A percentile compares a stretch with the other conserved stretches of the same genome.
phyloP scores from a whole-genome alignment of 30 jellyfish, hydroid and myxozoan species.

The Aurelia aurita region DNA sequence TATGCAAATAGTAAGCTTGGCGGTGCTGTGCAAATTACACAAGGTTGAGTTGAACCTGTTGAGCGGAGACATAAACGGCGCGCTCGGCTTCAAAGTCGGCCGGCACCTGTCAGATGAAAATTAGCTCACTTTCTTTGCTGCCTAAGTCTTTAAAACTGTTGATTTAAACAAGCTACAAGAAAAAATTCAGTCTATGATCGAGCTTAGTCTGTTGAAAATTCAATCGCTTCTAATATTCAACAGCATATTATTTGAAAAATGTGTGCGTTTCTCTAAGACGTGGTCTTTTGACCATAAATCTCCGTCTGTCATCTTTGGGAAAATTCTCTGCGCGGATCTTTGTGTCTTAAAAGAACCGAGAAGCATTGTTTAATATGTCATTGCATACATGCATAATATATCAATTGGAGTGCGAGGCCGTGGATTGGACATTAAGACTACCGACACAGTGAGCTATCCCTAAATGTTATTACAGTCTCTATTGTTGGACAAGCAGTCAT shows the following conservation, averaged over 20 bases:
- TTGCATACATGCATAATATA: background rate
- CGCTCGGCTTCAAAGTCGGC: too few relatives aligned
- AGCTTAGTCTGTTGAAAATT: too few relatives aligned
- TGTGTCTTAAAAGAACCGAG: background rate
- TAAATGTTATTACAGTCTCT: constrained; percentile 9
- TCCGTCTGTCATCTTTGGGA: background rate
- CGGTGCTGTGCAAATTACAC: too few relatives aligned
- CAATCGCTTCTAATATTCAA: too few relatives aligned
- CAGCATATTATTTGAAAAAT: background rate
- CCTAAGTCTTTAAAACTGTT: too few relatives aligned
- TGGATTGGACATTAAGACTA: background rate
- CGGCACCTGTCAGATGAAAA: too few relatives aligned
- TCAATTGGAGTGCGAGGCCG: background rate
- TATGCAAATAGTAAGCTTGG: too few relatives aligned
- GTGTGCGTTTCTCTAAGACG: background rate
- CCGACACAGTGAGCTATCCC: constrained; percentile 39
- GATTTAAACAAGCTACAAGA: too few relatives aligned
- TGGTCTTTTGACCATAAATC: constrained; percentile 4
- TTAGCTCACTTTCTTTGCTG: too few relatives aligned
- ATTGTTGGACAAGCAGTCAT: constrained; percentile 13
- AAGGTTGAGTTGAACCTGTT: too few relatives aligned
- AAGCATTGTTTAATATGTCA: background rate
- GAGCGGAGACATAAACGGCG: too few relatives aligned
- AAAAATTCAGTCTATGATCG: too few relatives aligned
- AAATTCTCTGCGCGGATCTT: constrained; percentile 8